A percentile compares a stretch with the other conserved stretches of the same genome.
phyloP scores from a whole-genome alignment of 2,113 vertebrate species.

The Recurvirostra avosetta region DNA sequence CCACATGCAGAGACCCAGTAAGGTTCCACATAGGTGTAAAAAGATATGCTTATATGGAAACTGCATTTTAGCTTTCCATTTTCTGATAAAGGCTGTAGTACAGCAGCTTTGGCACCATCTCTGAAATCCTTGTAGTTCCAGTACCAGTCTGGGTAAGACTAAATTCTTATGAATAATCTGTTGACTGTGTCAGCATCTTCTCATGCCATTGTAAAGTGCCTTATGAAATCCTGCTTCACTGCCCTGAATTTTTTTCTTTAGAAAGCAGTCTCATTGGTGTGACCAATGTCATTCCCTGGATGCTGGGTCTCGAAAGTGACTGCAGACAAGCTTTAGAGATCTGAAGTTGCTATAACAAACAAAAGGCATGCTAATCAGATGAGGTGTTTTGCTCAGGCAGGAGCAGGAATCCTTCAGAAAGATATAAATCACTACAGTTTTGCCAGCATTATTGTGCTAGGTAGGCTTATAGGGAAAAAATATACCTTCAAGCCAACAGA shows the following conservation, averaged over 20 bases:
- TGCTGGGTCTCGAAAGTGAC: not conserved
- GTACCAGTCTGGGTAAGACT: not conserved
- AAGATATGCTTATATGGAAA: not conserved
- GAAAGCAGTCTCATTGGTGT: not conserved
- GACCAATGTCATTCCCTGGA: not conserved
- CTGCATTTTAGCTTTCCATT: not conserved
- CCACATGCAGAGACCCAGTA: not conserved
- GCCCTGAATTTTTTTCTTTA: not conserved
- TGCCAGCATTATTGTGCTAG: not conserved
- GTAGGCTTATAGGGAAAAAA: not conserved
- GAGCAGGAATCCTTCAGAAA: not conserved
- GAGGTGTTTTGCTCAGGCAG: conserved; percentile 19
- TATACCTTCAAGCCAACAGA: not conserved
- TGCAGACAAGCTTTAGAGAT: not conserved
- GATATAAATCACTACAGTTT: not conserved
- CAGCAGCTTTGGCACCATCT: not conserved
- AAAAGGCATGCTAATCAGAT: not conserved
- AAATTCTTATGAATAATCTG: not conserved
- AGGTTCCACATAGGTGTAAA: not conserved
- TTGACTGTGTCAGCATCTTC: not conserved
- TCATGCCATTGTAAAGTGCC: not conserved
- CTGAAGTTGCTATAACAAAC: not conserved
- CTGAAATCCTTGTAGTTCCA: not conserved
- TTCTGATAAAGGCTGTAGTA: not conserved
- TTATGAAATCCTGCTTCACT: not conserved